phyloP scores from a whole-genome alignment of 2,888 invertebrate species.

The Mimachlamys varia region DNA sequence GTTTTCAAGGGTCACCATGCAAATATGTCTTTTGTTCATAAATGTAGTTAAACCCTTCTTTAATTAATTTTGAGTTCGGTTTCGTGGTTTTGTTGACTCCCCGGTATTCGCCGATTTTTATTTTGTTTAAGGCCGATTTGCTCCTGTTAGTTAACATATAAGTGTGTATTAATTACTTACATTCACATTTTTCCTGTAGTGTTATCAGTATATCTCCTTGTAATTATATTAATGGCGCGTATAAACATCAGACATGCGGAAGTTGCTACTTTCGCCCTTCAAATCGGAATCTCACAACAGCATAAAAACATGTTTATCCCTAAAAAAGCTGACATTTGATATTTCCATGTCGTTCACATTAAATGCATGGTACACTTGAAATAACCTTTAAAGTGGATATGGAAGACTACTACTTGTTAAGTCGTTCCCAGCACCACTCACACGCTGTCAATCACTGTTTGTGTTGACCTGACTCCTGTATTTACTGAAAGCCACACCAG shows the following conservation, averaged over 20 bases:
- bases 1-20: too few species aligned
- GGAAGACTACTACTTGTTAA: neutral
- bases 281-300: neutral
- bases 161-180: neutral
- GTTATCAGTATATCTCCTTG: conserved; percentile 9
- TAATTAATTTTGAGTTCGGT: too few species aligned
- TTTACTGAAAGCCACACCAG: neutral
- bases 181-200: neutral
- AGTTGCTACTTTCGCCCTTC: neutral
- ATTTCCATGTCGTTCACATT: conserved; percentile 34
- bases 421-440: neutral
- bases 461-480: neutral
- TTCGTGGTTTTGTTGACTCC: neutral
- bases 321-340: conserved; percentile 2
- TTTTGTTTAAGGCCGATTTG: neutral
- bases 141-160: neutral
- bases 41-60: too few species aligned
- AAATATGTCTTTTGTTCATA: too few species aligned
- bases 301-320: neutral
- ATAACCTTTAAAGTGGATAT: conserved; percentile 13
- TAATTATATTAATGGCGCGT: neutral
- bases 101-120: neutral
- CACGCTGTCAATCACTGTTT: conserved; percentile 19
- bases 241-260: conserved; percentile 12
- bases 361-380: conserved; percentile 15